These are phyloP conservation scores for Styela plicata DNA, from an alignment of 23 tunicate species.

Conservation along the genomic window DNA sequence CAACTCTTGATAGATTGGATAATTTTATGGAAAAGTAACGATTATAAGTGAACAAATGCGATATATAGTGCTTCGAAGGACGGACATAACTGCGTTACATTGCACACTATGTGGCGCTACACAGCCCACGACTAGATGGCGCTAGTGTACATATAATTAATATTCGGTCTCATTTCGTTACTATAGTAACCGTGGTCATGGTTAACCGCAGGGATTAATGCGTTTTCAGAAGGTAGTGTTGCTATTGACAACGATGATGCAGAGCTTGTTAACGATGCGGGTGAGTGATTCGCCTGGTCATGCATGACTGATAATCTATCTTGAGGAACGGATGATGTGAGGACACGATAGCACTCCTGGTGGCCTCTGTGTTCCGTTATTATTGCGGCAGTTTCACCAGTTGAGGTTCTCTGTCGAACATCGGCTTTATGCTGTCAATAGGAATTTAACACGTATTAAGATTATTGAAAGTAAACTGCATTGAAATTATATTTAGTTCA, in stretches of 20 bases:
- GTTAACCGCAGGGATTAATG: constrained; percentile 3
- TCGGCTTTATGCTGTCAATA: constrained; percentile 50
- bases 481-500: neutral
- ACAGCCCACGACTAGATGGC: constrained; percentile 38
- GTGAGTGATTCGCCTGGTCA: constrained; percentile 3
- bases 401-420: constrained; percentile 24
- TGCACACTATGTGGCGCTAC: neutral
- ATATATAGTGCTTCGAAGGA: neutral
- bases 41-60: too few relatives aligned
- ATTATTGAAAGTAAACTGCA: neutral
- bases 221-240: neutral
- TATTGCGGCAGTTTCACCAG: constrained; percentile 47
- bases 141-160: constrained; percentile 87
- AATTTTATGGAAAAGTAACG: too few relatives aligned
- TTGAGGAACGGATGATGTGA: constrained; percentile 16
- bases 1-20: too few relatives aligned
- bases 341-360: constrained; percentile 53
- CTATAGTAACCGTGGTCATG: constrained; percentile 10
- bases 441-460: neutral
- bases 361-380: constrained; percentile 63
- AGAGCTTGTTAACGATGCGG: constrained; percentile 8
- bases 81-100: neutral
- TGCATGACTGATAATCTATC: neutral
- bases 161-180: constrained; percentile 43
- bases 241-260: constrained; percentile 19